phyloP scores from a whole-genome alignment of 2,888 invertebrate genomes.

The Bombylius major region DNA sequence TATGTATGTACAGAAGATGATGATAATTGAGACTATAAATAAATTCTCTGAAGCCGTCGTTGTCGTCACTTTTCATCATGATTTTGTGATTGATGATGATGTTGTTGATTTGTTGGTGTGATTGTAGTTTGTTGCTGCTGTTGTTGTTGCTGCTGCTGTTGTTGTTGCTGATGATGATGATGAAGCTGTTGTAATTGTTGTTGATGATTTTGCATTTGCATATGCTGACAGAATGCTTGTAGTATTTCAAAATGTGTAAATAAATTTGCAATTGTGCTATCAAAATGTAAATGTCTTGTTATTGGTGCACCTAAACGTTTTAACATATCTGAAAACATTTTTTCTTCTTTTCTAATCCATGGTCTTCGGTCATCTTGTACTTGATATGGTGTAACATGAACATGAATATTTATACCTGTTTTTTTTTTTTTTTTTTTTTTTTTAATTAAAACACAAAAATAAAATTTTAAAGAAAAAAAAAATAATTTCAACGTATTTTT shows the following conservation, averaged over 20 bases:
- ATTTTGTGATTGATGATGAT: conserved; percentile 12
- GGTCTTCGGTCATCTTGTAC: conserved; percentile 64
- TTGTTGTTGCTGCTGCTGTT: conserved; percentile 19
- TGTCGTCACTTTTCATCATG: conserved; percentile 36
- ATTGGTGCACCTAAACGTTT: conserved; percentile 54
- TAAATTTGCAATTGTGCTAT: conserved; percentile 41
- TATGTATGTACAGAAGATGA: conserved; percentile 24
- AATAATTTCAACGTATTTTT: background rate
- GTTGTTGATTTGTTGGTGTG: conserved; percentile 11
- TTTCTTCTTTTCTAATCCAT: conserved; percentile 78
- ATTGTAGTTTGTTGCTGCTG: conserved; percentile 22
- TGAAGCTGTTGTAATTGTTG: conserved; percentile 10
- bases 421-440: no score
- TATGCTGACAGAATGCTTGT: conserved; percentile 43
- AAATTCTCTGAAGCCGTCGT: conserved; percentile 16
- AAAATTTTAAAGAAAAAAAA: no score
- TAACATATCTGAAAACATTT: conserved; percentile 56
- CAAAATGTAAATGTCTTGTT: conserved; percentile 49
- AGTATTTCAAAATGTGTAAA: conserved; percentile 69
- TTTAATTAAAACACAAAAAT: conserved; percentile 7
- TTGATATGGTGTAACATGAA: conserved; percentile 88
- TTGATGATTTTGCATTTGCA: conserved; percentile 31
- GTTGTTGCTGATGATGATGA: conserved; percentile 18
- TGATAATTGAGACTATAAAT: conserved; percentile 13
- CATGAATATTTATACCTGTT: conserved; percentile 53